Evolutionary conservation across 2,888 invertebrate genomes (phyloP).

Genomic region (Thereva unica): DNA sequence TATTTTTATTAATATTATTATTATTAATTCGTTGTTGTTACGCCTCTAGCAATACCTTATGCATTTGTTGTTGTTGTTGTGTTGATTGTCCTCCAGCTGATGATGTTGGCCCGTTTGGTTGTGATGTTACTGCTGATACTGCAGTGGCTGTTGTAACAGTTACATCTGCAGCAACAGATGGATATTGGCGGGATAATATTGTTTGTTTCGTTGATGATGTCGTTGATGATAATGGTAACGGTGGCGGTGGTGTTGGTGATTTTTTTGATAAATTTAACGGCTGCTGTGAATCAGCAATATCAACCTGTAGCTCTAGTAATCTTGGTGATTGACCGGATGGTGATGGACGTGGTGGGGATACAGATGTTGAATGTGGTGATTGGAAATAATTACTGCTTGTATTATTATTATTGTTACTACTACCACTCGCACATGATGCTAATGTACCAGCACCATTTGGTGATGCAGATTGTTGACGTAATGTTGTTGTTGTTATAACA

Average conservation of each 20-base stretch:
- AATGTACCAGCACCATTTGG: constrained; percentile 52
- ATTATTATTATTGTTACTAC: constrained; percentile 39
- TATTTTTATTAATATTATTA: too few relatives aligned
- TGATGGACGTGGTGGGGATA: constrained; percentile 59
- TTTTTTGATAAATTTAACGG: constrained; percentile 90
- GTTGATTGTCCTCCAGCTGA: constrained; percentile 40
- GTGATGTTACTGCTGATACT: constrained; percentile 39
- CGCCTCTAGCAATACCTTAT: constrained; percentile 68
- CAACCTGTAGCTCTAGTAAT: constrained; percentile 78
- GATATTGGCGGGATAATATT: constrained; percentile 51
- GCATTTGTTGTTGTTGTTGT: constrained; percentile 54
- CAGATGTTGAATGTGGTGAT: constrained; percentile 58
- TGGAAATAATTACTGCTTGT: constrained; percentile 57
- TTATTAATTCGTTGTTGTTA: constrained; percentile 57
- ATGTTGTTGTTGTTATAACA: constrained; percentile 66
- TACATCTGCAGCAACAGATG: constrained; percentile 54
- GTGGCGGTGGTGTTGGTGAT: constrained; percentile 76
- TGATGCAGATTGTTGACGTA: constrained; percentile 58
- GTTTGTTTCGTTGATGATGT: constrained; percentile 40
- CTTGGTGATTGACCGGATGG: constrained; percentile 55
- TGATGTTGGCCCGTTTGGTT: not conserved
- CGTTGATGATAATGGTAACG: constrained; percentile 8
- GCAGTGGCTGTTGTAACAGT: constrained; percentile 56
- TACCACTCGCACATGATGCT: constrained; percentile 49
- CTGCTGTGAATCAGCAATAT: constrained; percentile 78